phyloP scores from a whole-genome alignment of 2,888 invertebrate genomes.

The Helobdella robusta region DNA sequence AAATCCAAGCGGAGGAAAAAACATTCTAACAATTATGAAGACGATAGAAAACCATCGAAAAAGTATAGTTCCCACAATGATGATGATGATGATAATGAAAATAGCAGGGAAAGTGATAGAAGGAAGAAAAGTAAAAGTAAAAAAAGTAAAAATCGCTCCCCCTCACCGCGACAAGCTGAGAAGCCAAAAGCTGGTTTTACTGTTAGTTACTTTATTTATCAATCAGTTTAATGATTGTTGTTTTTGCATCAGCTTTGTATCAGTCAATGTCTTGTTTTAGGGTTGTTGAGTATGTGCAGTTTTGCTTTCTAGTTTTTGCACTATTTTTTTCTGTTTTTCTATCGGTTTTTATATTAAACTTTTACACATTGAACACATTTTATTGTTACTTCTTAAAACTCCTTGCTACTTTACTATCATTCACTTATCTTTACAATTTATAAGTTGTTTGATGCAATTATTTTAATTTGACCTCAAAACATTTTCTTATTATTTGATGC shows the following conservation, averaged over 20 bases:
- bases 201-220: not conserved
- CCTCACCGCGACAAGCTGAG: too few relatives aligned
- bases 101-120: not conserved
- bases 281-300: too few relatives aligned
- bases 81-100: not conserved
- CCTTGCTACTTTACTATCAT: not conserved
- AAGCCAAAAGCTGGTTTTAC: slow-evolving; percentile 13
- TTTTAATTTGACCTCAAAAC: too few relatives aligned
- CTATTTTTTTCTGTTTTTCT: too few relatives aligned
- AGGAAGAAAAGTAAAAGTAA: not conserved
- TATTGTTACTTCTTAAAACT: not conserved
- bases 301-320: too few relatives aligned
- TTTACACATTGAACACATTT: not conserved
- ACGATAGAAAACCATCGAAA: not conserved
- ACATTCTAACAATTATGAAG: not conserved
- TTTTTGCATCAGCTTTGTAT: too few relatives aligned
- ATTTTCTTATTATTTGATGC: too few relatives aligned
- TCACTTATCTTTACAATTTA: not conserved
- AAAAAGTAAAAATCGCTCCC: too few relatives aligned
- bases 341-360: too few relatives aligned
- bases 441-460: too few relatives aligned
- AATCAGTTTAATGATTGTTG: not conserved
- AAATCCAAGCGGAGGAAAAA: not conserved
- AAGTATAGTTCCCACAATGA: not conserved
- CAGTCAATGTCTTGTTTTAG: too few relatives aligned